Evolutionary conservation across 1,140 invertebrate species (phyloP).

Genomic region (Kradibia gibbosae): DNA sequence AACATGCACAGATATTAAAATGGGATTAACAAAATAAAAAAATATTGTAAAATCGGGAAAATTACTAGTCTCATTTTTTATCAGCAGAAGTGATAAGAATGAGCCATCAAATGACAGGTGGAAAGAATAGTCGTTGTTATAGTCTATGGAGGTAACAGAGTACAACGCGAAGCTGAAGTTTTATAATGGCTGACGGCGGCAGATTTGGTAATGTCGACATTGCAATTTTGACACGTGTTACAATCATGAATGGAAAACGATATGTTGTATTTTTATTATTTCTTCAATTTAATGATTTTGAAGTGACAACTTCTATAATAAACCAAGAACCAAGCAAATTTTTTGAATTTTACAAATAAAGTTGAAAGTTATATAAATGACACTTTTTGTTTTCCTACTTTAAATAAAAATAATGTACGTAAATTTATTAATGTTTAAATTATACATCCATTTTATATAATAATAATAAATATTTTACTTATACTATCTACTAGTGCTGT

Average conservation of each 20-base stretch:
- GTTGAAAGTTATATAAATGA: too few species aligned
- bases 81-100: not conserved
- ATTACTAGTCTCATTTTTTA: conserved; percentile 1
- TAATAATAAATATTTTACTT: too few species aligned
- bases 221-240: not conserved
- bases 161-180: conserved; percentile 8
- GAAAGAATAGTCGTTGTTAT: conserved; percentile 1
- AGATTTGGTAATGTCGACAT: conserved; percentile 26
- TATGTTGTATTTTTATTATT: not conserved
- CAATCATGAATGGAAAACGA: conserved; percentile 15
- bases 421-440: too few species aligned
- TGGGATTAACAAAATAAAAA: conserved; percentile 20
- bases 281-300: not conserved
- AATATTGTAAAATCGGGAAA: not conserved
- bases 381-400: too few species aligned
- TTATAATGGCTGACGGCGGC: conserved; percentile 36
- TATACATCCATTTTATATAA: too few species aligned
- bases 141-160: not conserved
- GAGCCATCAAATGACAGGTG: conserved; percentile 26
- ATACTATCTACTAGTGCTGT: too few species aligned
- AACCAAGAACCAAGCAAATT: conserved; percentile 8
- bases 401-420: too few species aligned
- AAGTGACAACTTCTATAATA: not conserved
- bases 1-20: too few species aligned
- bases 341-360: too few species aligned